Conservation (phyloP, 2,888 invertebrate species). For the Agonopterix alstromeriana region DNA sequence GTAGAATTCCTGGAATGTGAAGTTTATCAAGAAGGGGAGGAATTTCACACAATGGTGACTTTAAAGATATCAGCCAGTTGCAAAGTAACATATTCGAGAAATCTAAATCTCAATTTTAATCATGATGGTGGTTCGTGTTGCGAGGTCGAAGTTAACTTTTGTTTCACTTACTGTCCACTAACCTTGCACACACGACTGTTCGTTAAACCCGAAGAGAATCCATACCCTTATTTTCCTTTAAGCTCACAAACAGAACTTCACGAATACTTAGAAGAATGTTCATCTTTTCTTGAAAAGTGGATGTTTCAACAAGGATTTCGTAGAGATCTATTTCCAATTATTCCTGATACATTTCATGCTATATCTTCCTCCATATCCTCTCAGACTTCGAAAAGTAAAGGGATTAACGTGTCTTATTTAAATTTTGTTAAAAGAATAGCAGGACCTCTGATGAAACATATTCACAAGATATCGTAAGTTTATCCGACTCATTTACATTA, state of each 20-base stretch:
- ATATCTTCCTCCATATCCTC: conserved; percentile 37
- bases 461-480: conserved; percentile 51
- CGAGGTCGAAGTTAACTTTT: conserved; percentile 53
- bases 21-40: conserved; percentile 19
- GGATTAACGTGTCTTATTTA: conserved; percentile 56
- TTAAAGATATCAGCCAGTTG: conserved; percentile 38
- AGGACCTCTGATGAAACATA: conserved; percentile 60
- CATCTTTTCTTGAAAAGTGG: conserved; percentile 60
- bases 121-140: conserved; percentile 48
- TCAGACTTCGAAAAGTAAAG: conserved; percentile 42
- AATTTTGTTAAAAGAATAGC: conserved; percentile 59
- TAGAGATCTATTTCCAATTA: conserved; percentile 58
- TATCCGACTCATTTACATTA: not conserved
- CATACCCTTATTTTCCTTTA: conserved; percentile 58
- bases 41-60: conserved; percentile 30
- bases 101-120: conserved; percentile 35
- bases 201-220: conserved; percentile 36
- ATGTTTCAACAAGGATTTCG: conserved; percentile 68
- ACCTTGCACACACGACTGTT: conserved; percentile 45
- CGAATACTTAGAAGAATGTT: conserved; percentile 46
- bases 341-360: conserved; percentile 62
- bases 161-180: conserved; percentile 52
- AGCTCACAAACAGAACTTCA: conserved; percentile 35
- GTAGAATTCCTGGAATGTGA: conserved; percentile 31
- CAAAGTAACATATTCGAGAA: conserved; percentile 25